Percentiles rank a stretch among this genome's conserved stretches.
phyloP scores from a whole-genome alignment of 2,797 vertebrate genomes.

The Platyrinchus mystaceus region DNA sequence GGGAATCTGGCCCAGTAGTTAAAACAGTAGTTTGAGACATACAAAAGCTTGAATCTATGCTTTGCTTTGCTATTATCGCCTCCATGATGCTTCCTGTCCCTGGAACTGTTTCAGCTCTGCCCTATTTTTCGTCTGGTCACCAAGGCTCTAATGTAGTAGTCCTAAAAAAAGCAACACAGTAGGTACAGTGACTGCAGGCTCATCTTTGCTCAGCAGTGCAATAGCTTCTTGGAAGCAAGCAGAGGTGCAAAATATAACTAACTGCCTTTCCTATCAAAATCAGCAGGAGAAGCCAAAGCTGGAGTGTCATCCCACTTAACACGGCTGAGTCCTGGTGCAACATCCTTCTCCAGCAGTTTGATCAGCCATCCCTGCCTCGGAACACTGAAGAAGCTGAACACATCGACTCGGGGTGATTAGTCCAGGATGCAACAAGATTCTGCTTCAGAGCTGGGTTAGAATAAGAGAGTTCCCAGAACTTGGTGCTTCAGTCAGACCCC shows the following conservation, averaged over 20 bases:
- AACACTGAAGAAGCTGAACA: not conserved
- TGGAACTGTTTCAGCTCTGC: slow-evolving; percentile 22
- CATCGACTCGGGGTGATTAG: not conserved
- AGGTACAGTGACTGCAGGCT: slow-evolving; percentile 17
- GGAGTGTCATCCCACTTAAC: not conserved
- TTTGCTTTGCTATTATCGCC: slow-evolving; percentile 4
- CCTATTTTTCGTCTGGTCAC: slow-evolving; percentile 43
- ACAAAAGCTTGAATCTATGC: not conserved
- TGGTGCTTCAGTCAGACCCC: not conserved
- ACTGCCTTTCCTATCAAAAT: slow-evolving; percentile 30
- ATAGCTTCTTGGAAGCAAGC: slow-evolving; percentile 43
- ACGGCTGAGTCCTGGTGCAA: not conserved
- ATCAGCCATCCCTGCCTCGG: not conserved
- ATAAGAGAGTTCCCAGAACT: not conserved
- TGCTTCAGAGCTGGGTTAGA: not conserved
- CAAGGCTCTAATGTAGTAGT: slow-evolving; percentile 18
- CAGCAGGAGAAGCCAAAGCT: slow-evolving; percentile 44
- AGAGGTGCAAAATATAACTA: slow-evolving; percentile 55
- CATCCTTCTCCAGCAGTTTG: not conserved
- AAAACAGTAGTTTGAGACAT: not conserved
- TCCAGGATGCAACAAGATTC: not conserved
- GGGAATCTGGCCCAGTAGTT: not conserved
- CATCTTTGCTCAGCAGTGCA: slow-evolving; percentile 52
- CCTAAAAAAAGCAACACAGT: slow-evolving; percentile 59
- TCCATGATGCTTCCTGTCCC: not conserved